These are phyloP conservation scores for Andrena flavipes DNA, from an alignment of 2,888 invertebrate species.

Conservation along the genomic window DNA sequence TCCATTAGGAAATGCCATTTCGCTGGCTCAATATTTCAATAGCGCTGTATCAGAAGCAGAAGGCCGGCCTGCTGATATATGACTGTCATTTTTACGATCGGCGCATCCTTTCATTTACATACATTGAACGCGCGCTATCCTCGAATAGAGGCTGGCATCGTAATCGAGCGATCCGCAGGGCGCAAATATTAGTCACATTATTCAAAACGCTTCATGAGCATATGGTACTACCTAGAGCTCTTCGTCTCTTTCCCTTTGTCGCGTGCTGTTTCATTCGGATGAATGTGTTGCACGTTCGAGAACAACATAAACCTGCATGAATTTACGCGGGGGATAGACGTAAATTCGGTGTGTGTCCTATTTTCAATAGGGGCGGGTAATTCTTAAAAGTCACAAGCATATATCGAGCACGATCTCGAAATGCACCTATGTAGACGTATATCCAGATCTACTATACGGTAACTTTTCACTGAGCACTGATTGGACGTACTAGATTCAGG, in stretches of 20 bases:
- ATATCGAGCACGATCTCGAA: too few relatives aligned
- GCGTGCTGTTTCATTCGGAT: constrained; percentile 32
- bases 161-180: constrained; percentile 55
- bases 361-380: not conserved
- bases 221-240: constrained; percentile 42
- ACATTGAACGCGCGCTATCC: constrained; percentile 24
- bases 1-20: not conserved
- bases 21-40: constrained; percentile 15
- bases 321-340: constrained; percentile 14
- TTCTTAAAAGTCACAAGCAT: too few relatives aligned
- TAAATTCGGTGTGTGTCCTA: constrained; percentile 20
- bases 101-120: constrained; percentile 41
- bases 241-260: constrained; percentile 21
- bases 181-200: constrained; percentile 64
- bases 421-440: too few relatives aligned
- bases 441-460: too few relatives aligned
- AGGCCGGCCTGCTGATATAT: constrained; percentile 9
- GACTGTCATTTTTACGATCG: constrained; percentile 43
- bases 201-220: constrained; percentile 58
- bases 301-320: constrained; percentile 33
- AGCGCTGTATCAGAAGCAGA: constrained; percentile 7
- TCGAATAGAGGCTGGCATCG: constrained; percentile 31
- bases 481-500: too few relatives aligned
- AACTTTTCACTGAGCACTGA: too few relatives aligned
- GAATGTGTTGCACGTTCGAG: constrained; percentile 7